These are phyloP conservation scores for Marcusenius ussheri DNA, from an alignment of 2,113 vertebrate species.

Conservation along the genomic window DNA sequence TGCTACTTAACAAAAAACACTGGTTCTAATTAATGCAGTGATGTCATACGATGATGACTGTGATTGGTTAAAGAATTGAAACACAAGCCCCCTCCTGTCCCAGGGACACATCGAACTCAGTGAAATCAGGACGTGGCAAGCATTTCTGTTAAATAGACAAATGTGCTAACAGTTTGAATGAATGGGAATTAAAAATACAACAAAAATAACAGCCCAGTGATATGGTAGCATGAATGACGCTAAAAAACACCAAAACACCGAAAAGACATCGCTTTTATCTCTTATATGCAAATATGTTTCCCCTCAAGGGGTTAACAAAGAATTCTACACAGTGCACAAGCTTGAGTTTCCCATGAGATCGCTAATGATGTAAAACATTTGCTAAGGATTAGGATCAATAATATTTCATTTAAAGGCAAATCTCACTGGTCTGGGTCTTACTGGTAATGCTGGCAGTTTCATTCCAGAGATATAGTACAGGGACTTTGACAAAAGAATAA, in stretches of 20 bases:
- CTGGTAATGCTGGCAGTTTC: conserved; percentile 5
- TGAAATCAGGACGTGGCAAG: background rate
- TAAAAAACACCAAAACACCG: background rate
- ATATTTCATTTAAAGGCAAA: conserved; percentile 5
- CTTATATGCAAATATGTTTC: conserved; percentile 16
- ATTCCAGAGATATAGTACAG: conserved; percentile 20
- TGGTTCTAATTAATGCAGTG: no score
- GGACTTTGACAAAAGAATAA: conserved; percentile 7
- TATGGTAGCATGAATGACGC: background rate
- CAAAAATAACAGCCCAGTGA: background rate
- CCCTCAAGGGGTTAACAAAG: conserved; percentile 29
- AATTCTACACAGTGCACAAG: conserved; percentile 22
- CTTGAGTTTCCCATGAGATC: conserved; percentile 18
- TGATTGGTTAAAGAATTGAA: background rate
- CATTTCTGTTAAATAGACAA: background rate
- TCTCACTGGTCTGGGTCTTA: conserved; percentile 14
- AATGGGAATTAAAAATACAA: background rate
- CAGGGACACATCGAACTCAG: background rate
- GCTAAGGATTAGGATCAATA: conserved; percentile 18
- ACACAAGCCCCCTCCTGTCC: background rate
- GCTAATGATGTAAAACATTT: conserved; percentile 15
- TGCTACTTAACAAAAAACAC: no score
- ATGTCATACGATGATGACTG: background rate
- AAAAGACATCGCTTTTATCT: background rate
- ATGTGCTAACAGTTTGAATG: background rate